Conservation (phyloP, 1,140 invertebrate genomes). For the Tribolium madens region DNA sequence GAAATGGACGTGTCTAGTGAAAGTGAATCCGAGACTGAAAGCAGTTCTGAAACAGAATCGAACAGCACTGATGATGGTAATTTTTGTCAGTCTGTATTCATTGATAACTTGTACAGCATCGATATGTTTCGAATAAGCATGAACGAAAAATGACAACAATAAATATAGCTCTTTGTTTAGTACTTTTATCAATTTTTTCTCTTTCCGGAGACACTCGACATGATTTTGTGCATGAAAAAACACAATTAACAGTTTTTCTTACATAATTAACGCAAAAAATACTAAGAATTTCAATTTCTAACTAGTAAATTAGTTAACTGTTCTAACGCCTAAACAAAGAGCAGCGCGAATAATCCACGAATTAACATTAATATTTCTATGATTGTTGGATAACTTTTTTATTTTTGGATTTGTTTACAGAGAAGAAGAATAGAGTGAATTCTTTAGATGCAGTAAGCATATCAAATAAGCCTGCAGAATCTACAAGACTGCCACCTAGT, state of each 20-base stretch:
- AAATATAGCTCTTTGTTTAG: no score
- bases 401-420: slow-evolving; percentile 65
- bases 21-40: slow-evolving; percentile 61
- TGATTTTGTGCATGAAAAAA: no score
- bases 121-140: background rate
- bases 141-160: background rate
- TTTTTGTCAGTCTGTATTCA: slow-evolving; percentile 35
- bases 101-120: slow-evolving; percentile 9
- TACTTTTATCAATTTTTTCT: no score
- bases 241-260: no score
- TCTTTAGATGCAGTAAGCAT: slow-evolving; percentile 63
- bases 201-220: no score
- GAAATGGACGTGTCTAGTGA: slow-evolving; percentile 65
- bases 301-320: no score
- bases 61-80: slow-evolving; percentile 59
- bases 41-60: slow-evolving; percentile 58
- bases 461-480: slow-evolving; percentile 45
- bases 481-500: slow-evolving; percentile 66
- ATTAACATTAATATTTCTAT: background rate
- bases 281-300: no score
- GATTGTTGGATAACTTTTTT: background rate
- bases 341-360: background rate
- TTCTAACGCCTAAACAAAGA: slow-evolving; percentile 11
- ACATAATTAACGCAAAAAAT: no score
- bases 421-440: slow-evolving; percentile 76